Evolutionary conservation across 2,888 invertebrate species (phyloP).

Genomic region (Allacma fusca): DNA sequence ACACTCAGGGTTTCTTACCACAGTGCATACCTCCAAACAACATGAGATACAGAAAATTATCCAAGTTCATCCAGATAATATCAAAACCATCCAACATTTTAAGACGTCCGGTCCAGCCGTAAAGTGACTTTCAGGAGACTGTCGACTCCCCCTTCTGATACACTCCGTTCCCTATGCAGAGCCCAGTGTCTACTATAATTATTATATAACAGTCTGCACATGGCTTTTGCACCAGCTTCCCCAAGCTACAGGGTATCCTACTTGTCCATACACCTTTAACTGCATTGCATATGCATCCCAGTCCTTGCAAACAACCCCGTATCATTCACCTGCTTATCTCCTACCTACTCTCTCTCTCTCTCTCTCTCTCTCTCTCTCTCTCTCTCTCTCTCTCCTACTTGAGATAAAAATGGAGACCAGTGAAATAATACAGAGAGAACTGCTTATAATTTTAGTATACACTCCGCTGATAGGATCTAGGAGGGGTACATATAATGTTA

Average conservation of each 20-base stretch:
- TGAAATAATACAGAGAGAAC: no score
- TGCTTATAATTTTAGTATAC: no score
- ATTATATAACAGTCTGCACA: no score
- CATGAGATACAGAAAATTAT: slow-evolving; percentile 44
- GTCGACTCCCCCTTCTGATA: not conserved
- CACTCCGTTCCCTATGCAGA: no score
- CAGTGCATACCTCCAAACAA: not conserved
- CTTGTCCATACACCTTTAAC: not conserved
- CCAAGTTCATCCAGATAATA: slow-evolving; percentile 50
- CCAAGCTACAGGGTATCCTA: no score
- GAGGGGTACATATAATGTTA: no score
- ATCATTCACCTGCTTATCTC: slow-evolving; percentile 17
- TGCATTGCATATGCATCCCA: not conserved
- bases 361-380: not conserved
- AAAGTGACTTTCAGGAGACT: slow-evolving; percentile 8
- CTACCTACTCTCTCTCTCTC: not conserved
- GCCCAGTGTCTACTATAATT: no score
- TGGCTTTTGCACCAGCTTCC: no score
- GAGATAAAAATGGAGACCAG: not conserved
- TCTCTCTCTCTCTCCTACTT: not conserved
- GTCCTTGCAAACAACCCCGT: not conserved
- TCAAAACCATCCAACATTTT: slow-evolving; percentile 49
- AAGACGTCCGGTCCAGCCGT: slow-evolving; percentile 48
- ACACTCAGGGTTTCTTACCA: not conserved
- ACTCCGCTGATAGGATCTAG: no score